Base-by-base conservation (phyloP, 1,140 invertebrate genomes). In the Macrobrachium nipponense region DNA sequence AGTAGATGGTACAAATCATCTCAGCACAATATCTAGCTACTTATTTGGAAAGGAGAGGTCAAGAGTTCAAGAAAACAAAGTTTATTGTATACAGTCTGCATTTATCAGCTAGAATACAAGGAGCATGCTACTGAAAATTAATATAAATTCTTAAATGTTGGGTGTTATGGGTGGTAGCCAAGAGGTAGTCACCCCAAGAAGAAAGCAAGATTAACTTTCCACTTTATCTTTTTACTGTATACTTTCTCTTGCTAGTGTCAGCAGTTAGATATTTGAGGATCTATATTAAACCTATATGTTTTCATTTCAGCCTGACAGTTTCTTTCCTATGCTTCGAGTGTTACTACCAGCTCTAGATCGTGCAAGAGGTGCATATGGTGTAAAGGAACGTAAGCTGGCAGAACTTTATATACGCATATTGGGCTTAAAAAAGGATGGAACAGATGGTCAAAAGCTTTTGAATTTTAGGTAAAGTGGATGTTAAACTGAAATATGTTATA, bases 271-370 rank as follows among this genome's bases (percentile, higher is more conserved):
- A 51, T 68, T 14, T 15, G 27, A 11, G 18, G 62, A 64, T 64
- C 43, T 7, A 36, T 64, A 62, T 14, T 8, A 62, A 80, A 4
- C 15, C 15, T 17, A 60, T 10, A 15, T 18, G 10, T 68, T 44
- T 18, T 20, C 68, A 51, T 66, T 20, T 58, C 84, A 86, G 84
- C 58, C 59, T 5, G 84, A 86, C 66, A 80, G 64, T 92, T 95
- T 95, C 93, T 94, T 90, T 51, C 84, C 84, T 17, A 70, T 51
- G 92, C 90, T 97, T 86, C 92, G 96, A 87, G 91, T 97, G 18
- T 90, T 97, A 12, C 89, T 97, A 8, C 95, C 96, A 11, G 90
- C 93, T 64, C 90, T 94, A 15, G 96, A 96, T 88, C 92, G 93
- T 83, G 92, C 93, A 72, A 92, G 95, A 85, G 92, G 93, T 12